Conservation (phyloP, 2,797 vertebrate genomes). For the Mus minutoides region DNA sequence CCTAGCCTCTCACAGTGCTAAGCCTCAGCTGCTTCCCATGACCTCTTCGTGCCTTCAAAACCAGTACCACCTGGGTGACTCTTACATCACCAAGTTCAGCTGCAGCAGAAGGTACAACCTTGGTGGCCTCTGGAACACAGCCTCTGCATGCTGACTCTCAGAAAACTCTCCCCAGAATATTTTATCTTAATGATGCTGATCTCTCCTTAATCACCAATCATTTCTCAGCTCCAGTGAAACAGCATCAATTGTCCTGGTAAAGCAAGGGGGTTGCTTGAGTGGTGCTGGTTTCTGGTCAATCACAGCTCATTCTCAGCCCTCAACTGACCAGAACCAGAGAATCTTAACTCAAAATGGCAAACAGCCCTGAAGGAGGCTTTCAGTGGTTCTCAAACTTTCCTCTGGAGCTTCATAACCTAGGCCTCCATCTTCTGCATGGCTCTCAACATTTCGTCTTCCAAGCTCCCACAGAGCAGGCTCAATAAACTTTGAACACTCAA, state of each 20-base stretch:
- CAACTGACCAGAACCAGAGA: neutral
- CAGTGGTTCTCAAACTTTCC: neutral
- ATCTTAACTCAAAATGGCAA: neutral
- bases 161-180: neutral
- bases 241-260: neutral
- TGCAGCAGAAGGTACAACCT: neutral
- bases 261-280: neutral
- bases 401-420: neutral
- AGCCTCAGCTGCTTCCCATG: neutral
- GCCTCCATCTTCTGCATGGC: neutral
- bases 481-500: neutral
- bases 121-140: neutral
- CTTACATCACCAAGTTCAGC: too few relatives aligned
- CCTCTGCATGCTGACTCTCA: neutral
- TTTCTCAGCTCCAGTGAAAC: neutral
- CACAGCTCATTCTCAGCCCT: too few relatives aligned
- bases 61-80: neutral
- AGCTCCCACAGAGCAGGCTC: too few relatives aligned
- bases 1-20: too few relatives aligned
- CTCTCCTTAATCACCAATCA: neutral
- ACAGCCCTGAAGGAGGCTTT: neutral
- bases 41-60: neutral
- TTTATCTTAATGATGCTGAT: too few relatives aligned
- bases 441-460: neutral
- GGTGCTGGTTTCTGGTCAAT: neutral